Percentiles rank a stretch among this genome's conserved stretches.
Evolutionary conservation across 2,888 invertebrate genomes (phyloP).

Genomic region (Dione vanillae): DNA sequence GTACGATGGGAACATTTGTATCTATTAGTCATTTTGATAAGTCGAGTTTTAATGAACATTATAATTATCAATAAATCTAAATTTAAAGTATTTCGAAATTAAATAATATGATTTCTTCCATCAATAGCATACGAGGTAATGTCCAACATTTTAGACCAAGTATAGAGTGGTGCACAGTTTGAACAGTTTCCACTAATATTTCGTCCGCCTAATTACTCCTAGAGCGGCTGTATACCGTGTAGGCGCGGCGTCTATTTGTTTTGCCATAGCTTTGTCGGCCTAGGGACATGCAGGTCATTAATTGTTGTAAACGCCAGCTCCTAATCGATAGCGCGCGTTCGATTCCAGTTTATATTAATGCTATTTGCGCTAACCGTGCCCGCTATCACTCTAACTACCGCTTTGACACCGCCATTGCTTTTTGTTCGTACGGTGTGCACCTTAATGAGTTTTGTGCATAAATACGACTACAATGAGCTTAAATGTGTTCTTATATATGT

Average conservation of each 20-base stretch:
- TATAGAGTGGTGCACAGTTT: not conserved
- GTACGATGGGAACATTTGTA: too few species aligned
- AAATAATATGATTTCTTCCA: not conserved
- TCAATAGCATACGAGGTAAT: not conserved
- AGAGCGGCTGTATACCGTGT: conserved; percentile 69
- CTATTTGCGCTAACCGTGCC: conserved; percentile 75
- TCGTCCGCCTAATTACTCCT: conserved; percentile 50
- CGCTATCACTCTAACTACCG: conserved; percentile 51
- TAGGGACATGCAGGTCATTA: conserved; percentile 84
- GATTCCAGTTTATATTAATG: conserved; percentile 84
- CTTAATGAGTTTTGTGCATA: conserved; percentile 32
- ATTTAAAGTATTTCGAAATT: not conserved
- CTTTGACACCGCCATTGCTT: conserved; percentile 47
- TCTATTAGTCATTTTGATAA: not conserved
- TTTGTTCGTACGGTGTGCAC: conserved; percentile 39
- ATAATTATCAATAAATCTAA: not conserved
- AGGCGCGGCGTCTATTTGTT: conserved; percentile 82
- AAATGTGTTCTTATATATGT: not conserved
- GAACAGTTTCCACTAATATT: conserved; percentile 25
- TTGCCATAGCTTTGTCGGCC: conserved; percentile 83
- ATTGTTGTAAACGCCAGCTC: conserved; percentile 82
- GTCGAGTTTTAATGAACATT: not conserved
- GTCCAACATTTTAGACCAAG: not conserved
- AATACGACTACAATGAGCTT: not conserved
- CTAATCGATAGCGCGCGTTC: conserved; percentile 83